phyloP scores from a whole-genome alignment of 2,113 vertebrate species.

The Sporophila hypoxantha region DNA sequence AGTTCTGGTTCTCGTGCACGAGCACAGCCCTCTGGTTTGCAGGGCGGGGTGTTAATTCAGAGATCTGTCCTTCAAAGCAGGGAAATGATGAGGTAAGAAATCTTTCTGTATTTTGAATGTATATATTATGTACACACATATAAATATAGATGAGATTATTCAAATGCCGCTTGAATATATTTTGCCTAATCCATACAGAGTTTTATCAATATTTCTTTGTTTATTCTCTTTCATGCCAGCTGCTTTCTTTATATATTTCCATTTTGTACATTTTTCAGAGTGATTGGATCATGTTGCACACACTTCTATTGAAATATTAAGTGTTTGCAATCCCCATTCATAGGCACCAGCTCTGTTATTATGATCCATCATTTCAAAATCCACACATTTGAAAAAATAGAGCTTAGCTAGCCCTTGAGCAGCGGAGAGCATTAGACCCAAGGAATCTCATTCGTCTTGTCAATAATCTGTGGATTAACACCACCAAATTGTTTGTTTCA shows the following conservation, averaged over 20 bases:
- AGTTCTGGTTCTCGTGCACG: background rate
- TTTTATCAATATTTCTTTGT: slow-evolving; percentile 75
- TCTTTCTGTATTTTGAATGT: slow-evolving; percentile 48
- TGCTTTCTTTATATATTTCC: slow-evolving; percentile 71
- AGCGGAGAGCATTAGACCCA: slow-evolving; percentile 58
- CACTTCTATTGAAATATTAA: slow-evolving; percentile 77
- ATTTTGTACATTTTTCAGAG: slow-evolving; percentile 75
- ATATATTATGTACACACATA: slow-evolving; percentile 4
- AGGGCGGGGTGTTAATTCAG: background rate
- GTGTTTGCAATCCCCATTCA: slow-evolving; percentile 64
- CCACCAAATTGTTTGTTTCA: slow-evolving; percentile 39
- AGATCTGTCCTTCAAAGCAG: slow-evolving; percentile 45
- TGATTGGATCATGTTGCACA: slow-evolving; percentile 71
- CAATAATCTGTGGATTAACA: slow-evolving; percentile 60
- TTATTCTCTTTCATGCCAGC: slow-evolving; percentile 68
- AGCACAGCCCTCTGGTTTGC: background rate
- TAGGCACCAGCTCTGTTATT: slow-evolving; percentile 61
- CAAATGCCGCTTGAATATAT: slow-evolving; percentile 68
- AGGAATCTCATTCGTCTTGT: slow-evolving; percentile 66
- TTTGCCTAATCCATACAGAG: slow-evolving; percentile 63
- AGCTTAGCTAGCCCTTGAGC: slow-evolving; percentile 57
- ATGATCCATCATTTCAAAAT: slow-evolving; percentile 75
- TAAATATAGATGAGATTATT: slow-evolving; percentile 66
- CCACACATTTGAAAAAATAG: slow-evolving; percentile 61
- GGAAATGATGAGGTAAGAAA: slow-evolving; percentile 43